Percentiles rank a stretch among this genome's conserved stretches.
Evolutionary conservation across 2,113 vertebrate genomes (phyloP).

Genomic region (Phalacrocorax carbo): DNA sequence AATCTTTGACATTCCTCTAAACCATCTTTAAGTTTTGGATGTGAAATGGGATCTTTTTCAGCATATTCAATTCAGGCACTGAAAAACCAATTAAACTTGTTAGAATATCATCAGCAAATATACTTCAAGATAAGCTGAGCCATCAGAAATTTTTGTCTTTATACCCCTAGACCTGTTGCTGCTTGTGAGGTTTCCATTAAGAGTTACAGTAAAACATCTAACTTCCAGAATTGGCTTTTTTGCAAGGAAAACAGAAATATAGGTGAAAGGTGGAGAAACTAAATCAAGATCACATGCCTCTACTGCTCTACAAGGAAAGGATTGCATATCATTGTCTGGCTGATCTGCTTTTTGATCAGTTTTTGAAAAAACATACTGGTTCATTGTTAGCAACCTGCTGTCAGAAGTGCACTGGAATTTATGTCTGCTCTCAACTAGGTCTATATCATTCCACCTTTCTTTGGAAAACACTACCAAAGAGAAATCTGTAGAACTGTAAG

Average conservation of each 20-base stretch:
- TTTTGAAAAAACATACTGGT: neutral
- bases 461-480: neutral
- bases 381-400: neutral
- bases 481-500: neutral
- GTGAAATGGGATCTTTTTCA: constrained; percentile 77
- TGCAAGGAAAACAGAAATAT: constrained; percentile 77
- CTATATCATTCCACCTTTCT: neutral
- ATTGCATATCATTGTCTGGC: neutral
- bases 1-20: constrained; percentile 85
- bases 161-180: constrained; percentile 78
- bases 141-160: constrained; percentile 85
- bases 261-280: constrained; percentile 79
- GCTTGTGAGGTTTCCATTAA: constrained; percentile 83
- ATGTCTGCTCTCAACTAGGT: neutral
- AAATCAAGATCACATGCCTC: constrained; percentile 37
- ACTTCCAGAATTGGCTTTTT: constrained; percentile 75
- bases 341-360: neutral
- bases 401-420: neutral
- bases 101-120: constrained; percentile 83
- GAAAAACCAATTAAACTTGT: constrained; percentile 85
- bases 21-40: constrained; percentile 74
- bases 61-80: constrained; percentile 75
- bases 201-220: constrained; percentile 90
- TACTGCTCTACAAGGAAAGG: neutral
- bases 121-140: constrained; percentile 84